Percentiles rank a stretch among this genome's conserved stretches.
Evolutionary conservation across 2,888 invertebrate species (phyloP).

Genomic region (Nasonia oneida): DNA sequence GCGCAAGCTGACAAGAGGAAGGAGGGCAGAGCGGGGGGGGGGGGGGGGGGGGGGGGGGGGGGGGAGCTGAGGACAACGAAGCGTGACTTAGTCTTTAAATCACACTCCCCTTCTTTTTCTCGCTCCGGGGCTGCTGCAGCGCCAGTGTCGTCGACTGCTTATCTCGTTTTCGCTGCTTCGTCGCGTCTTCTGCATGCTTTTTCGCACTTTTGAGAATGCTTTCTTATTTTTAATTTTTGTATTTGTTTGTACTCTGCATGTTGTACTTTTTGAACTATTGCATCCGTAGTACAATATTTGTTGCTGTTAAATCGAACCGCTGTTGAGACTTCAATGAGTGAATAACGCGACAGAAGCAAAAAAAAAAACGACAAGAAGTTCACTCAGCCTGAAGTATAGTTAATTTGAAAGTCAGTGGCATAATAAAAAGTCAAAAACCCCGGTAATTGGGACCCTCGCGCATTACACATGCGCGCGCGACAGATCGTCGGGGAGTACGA

Average conservation of each 20-base stretch:
- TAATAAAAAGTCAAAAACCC: background rate
- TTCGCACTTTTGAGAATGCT: background rate
- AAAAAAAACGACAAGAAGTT: background rate
- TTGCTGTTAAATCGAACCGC: background rate
- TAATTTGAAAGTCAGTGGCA: conserved; percentile 35
- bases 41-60: conserved; percentile 1
- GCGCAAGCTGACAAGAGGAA: conserved; percentile 10
- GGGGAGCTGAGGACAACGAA: conserved; percentile 50
- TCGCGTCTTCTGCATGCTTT: conserved; percentile 20
- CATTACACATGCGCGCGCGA: background rate
- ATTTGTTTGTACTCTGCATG: background rate
- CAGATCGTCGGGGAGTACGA: background rate
- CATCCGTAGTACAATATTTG: background rate
- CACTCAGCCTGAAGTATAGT: conserved; percentile 30
- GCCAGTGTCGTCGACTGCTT: background rate
- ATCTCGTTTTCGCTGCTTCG: conserved; percentile 32
- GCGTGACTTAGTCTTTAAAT: conserved; percentile 56
- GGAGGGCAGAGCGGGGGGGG: background rate
- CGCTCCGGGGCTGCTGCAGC: background rate
- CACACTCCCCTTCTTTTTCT: conserved; percentile 11
- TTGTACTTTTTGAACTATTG: background rate
- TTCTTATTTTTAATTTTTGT: background rate
- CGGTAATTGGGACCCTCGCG: conserved; percentile 46
- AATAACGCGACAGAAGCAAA: too few relatives aligned
- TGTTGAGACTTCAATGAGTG: too few relatives aligned